Base-by-base conservation (phyloP, 2,113 vertebrate genomes). In the Silurus asotus region DNA sequence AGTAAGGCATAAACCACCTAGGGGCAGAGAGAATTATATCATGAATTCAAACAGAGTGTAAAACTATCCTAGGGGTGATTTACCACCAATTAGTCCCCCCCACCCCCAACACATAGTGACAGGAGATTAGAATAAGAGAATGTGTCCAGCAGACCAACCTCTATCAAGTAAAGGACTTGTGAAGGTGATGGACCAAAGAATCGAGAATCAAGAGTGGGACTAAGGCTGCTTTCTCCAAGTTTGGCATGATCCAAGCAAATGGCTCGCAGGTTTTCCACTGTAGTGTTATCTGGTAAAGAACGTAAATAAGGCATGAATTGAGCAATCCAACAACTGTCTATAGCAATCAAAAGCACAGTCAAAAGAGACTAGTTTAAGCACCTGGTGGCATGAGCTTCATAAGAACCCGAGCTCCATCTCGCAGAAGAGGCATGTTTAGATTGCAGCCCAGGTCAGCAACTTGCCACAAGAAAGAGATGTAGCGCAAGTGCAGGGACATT, bases 381-480 rank as follows among this genome's bases (percentile, higher is more conserved):
- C 98, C 98, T 93, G 98, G 98, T 83, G 98, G 98, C 98, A 99
- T 99, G 89, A 99, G 97, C 91, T 99, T 99, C 98, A 99, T 99
- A 89, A 99, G 97, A 88, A 99, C 94, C 85, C 98, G 95, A 92
- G 98, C 97, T 90, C 98, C 98, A 91, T 99, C 98, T 94, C 98
- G 94, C 83, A 99, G 96, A 87, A 97, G 96, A 55, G 98, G 97
- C 97, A 99, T 99, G 94, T 97, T 99, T 90, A 99, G 95, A 90
- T 94, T 97, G 93, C 98, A 99, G 88, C 98, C 98, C 85, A 99
- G 94, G 89, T 99, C 98, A 84, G 98, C 98, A 90, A 99, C 96
- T 96, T 99, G 98, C 98, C 98, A 99, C 93, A 99, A 96, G 94
- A 99, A 99, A 90, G 98, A 99, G 92, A 99, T 97, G 93, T 99